phyloP scores from a whole-genome alignment of 2,113 vertebrate genomes.

The Platichthys stellatus region DNA sequence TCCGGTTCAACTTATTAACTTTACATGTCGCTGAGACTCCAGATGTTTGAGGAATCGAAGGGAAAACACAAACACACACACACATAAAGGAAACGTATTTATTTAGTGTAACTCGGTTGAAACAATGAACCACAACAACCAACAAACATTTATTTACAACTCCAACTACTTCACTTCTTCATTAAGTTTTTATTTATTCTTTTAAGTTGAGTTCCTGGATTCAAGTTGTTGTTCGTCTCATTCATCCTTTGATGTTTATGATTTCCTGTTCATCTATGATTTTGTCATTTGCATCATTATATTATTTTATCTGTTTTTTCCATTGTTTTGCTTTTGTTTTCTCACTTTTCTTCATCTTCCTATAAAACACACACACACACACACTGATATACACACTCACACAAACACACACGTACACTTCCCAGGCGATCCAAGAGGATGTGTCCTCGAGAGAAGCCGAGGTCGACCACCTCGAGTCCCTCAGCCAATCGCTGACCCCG shows the following conservation, averaged over 20 bases:
- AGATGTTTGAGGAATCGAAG: background rate
- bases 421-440: conserved; percentile 92
- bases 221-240: conserved; percentile 16
- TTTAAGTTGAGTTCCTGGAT: background rate
- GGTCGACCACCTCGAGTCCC: conserved; percentile 84
- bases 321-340: conserved; percentile 68
- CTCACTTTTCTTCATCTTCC: conserved; percentile 26
- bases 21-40: too few species aligned
- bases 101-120: background rate
- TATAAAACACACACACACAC: conserved; percentile 30
- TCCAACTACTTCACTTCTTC: background rate
- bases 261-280: conserved; percentile 68
- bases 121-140: background rate
- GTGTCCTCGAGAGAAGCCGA: conserved; percentile 85
- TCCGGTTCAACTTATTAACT: too few species aligned
- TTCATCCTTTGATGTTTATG: conserved; percentile 48
- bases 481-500: conserved; percentile 87
- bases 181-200: background rate
- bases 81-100: too few species aligned
- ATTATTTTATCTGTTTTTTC: conserved; percentile 78
- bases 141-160: background rate
- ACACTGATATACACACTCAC: too few species aligned
- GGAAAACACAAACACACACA: background rate
- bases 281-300: conserved; percentile 71
- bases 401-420: conserved; percentile 36